These are phyloP conservation scores for Euura saliciscinereae DNA, from an alignment of 1,140 invertebrate species.

Conservation along the genomic window DNA sequence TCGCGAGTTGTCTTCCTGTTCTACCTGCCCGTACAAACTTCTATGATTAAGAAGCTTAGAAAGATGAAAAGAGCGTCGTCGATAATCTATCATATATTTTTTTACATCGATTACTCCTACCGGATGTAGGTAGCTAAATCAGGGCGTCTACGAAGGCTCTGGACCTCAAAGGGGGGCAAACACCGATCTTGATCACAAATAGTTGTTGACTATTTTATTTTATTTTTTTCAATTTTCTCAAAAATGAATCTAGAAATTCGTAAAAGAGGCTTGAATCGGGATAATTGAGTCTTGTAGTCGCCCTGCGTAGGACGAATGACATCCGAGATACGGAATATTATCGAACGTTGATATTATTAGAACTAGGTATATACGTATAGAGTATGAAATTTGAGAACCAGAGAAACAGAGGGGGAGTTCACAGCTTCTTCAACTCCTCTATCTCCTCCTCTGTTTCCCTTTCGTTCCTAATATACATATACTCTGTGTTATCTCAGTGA, in stretches of 20 bases:
- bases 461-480: neutral
- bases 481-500: conserved; percentile 23
- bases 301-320: too few relatives aligned
- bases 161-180: too few relatives aligned
- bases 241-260: too few relatives aligned
- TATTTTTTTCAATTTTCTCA: too few relatives aligned
- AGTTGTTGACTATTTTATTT: too few relatives aligned
- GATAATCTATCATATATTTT: conserved; percentile 10
- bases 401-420: neutral
- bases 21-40: conserved; percentile 44
- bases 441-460: neutral
- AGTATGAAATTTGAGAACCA: neutral
- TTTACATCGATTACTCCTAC: too few relatives aligned
- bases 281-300: too few relatives aligned
- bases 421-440: too few relatives aligned
- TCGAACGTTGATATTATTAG: neutral
- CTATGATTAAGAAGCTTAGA: conserved; percentile 15
- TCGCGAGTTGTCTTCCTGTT: conserved; percentile 45
- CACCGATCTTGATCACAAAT: too few relatives aligned
- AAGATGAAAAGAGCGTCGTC: neutral
- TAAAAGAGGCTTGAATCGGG: too few relatives aligned
- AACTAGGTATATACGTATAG: neutral
- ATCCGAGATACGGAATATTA: neutral
- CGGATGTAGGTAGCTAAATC: too few relatives aligned
- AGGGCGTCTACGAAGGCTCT: too few relatives aligned